These are phyloP conservation scores for Agrochola macilenta DNA, from an alignment of 2,888 invertebrate genomes.

Conservation along the genomic window DNA sequence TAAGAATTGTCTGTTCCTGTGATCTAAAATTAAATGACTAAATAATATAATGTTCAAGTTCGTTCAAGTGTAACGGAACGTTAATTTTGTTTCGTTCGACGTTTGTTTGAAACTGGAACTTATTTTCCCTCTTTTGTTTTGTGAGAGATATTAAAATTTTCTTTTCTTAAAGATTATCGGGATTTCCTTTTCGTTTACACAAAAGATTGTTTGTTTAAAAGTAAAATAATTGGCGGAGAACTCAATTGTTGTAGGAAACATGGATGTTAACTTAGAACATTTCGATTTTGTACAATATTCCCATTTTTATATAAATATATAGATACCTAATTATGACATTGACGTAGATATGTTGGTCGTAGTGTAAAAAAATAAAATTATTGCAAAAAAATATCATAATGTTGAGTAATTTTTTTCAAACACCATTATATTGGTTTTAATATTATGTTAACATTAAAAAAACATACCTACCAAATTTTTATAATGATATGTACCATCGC, in stretches of 20 bases:
- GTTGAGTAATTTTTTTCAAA: not conserved
- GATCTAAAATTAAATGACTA: not conserved
- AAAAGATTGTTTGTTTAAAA: not conserved
- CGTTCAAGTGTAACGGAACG: constrained; percentile 18
- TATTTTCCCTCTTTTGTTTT: not conserved
- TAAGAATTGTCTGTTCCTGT: not conserved
- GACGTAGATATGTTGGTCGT: not conserved
- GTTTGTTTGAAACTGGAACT: constrained; percentile 7
- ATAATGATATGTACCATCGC: not conserved
- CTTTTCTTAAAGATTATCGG: no score
- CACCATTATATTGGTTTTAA: not conserved
- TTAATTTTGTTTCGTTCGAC: constrained; percentile 8
- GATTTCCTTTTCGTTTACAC: not conserved
- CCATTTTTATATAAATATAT: not conserved
- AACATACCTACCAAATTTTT: no score
- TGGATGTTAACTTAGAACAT: not conserved
- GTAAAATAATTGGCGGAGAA: not conserved
- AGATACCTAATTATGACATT: not conserved
- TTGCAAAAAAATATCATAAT: not conserved
- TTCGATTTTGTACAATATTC: not conserved
- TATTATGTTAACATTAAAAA: not conserved
- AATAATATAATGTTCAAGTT: constrained; percentile 11
- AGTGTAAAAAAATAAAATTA: not conserved
- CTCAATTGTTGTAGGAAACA: not conserved
- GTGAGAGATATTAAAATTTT: not conserved